Percentiles rank a stretch among this genome's conserved stretches.
phyloP scores from a whole-genome alignment of 2,888 invertebrate species.

The Ophraella communa region DNA sequence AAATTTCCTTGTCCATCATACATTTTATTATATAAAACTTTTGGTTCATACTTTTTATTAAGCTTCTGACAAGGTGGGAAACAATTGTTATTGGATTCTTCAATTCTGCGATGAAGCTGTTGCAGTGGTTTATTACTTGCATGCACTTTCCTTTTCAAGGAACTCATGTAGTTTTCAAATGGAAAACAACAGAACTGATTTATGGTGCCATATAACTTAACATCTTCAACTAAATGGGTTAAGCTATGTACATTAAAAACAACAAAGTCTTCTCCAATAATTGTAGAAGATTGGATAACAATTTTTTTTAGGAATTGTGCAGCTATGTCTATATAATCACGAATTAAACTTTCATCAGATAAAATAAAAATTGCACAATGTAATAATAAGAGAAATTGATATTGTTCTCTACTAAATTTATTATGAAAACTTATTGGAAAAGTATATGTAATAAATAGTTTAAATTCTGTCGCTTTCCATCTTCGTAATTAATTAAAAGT shows the following conservation, averaged over 20 bases:
- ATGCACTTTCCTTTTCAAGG: constrained; percentile 3
- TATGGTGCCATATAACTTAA: constrained; percentile 15
- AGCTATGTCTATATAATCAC: too few species aligned
- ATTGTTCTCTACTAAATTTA: constrained; percentile 5
- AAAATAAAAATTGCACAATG: not conserved
- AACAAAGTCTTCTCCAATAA: constrained; percentile 10
- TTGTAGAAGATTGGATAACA: constrained; percentile 7
- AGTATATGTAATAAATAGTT: constrained; percentile 17
- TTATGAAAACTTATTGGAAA: constrained; percentile 11
- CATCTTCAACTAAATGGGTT: constrained; percentile 9
- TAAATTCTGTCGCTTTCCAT: constrained; percentile 27
- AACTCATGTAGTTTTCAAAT: constrained; percentile 20
- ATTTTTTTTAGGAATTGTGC: constrained; percentile 1
- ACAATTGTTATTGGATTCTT: too few species aligned
- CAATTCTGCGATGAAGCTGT: too few species aligned
- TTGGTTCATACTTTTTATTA: too few species aligned
- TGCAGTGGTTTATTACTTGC: too few species aligned
- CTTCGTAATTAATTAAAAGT: constrained; percentile 19
- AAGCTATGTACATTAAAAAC: constrained; percentile 18
- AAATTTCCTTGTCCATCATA: too few species aligned
- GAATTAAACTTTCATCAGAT: too few species aligned
- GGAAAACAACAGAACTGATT: constrained; percentile 20
- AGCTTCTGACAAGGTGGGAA: too few species aligned
- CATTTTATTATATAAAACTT: too few species aligned
- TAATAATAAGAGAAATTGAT: constrained; percentile 18